Evolutionary conservation across 1,140 invertebrate genomes (phyloP), one percentile per base, ranked within the genome.

Genomic region (Caenorhabditis remanei): DNA sequence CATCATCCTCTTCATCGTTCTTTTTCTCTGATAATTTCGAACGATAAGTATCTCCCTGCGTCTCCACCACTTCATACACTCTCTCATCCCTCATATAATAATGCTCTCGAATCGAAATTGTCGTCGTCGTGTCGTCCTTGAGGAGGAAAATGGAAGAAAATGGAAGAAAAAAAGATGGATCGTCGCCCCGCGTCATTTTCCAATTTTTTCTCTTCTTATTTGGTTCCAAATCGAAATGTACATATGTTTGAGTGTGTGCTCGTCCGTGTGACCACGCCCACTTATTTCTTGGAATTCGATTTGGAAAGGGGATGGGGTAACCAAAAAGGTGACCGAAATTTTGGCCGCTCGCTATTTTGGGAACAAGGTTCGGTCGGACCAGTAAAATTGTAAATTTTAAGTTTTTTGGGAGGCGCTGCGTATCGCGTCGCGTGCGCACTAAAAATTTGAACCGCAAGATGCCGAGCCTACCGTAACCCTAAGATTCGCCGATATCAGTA

Each of bases 61-160:
- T 75, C 67, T 24, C 21, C 5, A 46, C 13, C 41, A 46, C 43
- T 13, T n/a, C 11, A 75, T 4, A 75, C 40, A 46, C 43, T 75
- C 19, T 75, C 32, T 32, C 32, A 32, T 32, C 32, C 43, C 21
- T 32, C 67, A 75, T 75, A 46, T 75, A 75, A 75, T 75, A 75
- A 75, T 75, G 67, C 67, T 75, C 67, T 75, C 67, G 67, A 75
- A 46, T 75, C 46, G 67, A 75, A 75, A 75, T 75, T 75, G 67
- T 71, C 24, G 41, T 75, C 46, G 67, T 46, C 46, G 16, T n/a
- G 41, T 11, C 41, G 19, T n/a, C 67, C 61, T 65, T 41, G 32
- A 8, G 32, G 11, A 65, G 11, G 16, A 11, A 53, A 53, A 53
- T 16, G 40, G 11, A 19, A 41, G 6, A 41, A 46, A 16, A 75